Conservation (phyloP, 2,888 invertebrate species). For the Neoascia interrupta region DNA sequence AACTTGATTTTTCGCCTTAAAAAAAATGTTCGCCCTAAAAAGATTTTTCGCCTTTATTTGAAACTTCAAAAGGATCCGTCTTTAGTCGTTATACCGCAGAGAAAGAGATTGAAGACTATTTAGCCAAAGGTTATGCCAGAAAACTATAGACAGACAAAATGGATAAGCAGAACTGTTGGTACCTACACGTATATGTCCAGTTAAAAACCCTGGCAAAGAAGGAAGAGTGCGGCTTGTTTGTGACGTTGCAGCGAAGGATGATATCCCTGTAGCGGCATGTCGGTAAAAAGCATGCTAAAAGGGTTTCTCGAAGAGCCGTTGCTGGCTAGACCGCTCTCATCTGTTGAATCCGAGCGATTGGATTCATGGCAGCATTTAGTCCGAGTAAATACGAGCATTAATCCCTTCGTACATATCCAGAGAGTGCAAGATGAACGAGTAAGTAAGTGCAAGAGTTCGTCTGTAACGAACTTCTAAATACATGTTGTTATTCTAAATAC, state of each 20-base stretch:
- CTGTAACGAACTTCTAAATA: no score
- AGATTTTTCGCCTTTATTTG: no score
- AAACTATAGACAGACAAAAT: constrained; percentile 33
- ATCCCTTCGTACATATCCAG: background rate
- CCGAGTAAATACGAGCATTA: background rate
- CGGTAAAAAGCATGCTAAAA: constrained; percentile 70
- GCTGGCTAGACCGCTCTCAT: background rate
- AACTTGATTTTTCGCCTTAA: no score
- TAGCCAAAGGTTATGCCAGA: constrained; percentile 57
- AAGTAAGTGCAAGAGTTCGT: no score
- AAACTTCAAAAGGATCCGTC: constrained; percentile 12
- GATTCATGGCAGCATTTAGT: constrained; percentile 6
- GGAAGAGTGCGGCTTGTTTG: constrained; percentile 70
- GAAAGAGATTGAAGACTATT: constrained; percentile 52
- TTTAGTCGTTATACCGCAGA: constrained; percentile 2
- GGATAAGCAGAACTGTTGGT: constrained; percentile 61
- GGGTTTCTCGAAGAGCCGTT: background rate
- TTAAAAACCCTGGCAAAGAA: constrained; percentile 37
- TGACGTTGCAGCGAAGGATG: constrained; percentile 71
- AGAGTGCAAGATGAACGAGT: no score
- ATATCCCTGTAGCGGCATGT: no score
- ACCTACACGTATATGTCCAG: constrained; percentile 71
- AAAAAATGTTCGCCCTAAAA: no score
- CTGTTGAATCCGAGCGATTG: constrained; percentile 13
- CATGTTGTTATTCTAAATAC: no score